These are phyloP conservation scores for Galerucella nymphaeae DNA, from an alignment of 2,888 invertebrate species.

Conservation along the genomic window DNA sequence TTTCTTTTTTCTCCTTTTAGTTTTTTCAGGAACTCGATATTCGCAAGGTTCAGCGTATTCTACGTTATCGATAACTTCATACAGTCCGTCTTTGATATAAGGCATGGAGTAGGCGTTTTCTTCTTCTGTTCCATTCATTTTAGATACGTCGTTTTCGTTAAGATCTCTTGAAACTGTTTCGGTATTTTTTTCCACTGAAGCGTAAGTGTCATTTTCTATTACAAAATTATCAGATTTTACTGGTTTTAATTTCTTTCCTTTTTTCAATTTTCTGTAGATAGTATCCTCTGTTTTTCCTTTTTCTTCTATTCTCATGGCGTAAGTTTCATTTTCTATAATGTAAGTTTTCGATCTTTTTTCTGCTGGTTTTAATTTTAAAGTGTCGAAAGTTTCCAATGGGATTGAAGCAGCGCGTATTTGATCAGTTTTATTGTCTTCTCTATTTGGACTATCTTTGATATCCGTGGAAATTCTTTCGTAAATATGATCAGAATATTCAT, in stretches of 20 bases:
- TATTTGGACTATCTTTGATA: not conserved
- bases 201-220: constrained; percentile 51
- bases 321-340: constrained; percentile 44
- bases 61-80: constrained; percentile 25
- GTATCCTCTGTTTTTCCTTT: constrained; percentile 5
- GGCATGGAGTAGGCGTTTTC: constrained; percentile 41
- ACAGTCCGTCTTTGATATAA: constrained; percentile 31
- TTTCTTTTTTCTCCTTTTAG: constrained; percentile 28
- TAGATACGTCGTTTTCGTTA: constrained; percentile 47
- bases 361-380: constrained; percentile 12
- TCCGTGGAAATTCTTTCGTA: constrained; percentile 46
- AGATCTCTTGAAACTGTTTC: constrained; percentile 33
- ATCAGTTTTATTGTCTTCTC: not conserved
- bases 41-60: constrained; percentile 34
- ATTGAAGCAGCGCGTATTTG: not conserved
- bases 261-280: not conserved
- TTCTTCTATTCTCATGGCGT: constrained; percentile 23
- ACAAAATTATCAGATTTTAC: constrained; percentile 22
- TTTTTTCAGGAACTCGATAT: constrained; percentile 23
- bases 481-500: constrained; percentile 39
- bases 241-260: no score
- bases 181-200: constrained; percentile 34
- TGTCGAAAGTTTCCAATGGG: not conserved
- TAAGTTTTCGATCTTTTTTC: constrained; percentile 36
- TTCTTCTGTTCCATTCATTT: constrained; percentile 20